Base-by-base conservation (phyloP, 2,113 vertebrate species). In the Pterocles burchelli region DNA sequence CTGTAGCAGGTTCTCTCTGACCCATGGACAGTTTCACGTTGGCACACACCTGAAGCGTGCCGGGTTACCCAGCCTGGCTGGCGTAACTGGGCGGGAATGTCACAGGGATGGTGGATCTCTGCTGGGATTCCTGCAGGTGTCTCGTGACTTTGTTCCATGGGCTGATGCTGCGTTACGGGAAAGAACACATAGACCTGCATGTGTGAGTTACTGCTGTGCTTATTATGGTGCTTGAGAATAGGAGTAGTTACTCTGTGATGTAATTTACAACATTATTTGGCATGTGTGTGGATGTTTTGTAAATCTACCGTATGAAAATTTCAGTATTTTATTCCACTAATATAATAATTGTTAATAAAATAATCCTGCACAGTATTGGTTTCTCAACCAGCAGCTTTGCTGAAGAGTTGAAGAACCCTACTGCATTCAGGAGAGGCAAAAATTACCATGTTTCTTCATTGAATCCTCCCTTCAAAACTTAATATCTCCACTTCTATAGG, bases 401-500 rank as follows among this genome's bases (percentile, higher is more conserved):
- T 59, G 62, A 31, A 46, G 10, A 43, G 6, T 55, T 78, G 31
- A 45, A 55, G 17, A 55, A 31, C 43, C 84, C 21, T 49, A 0
- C 5, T 68, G 55, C 33, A 3, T 70, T 75, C 36, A 25, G 49
- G 15, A 85, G 45, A 51, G 36, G 51, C 33, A 52, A 58, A 33
- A 52, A 4, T 15, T 22, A 17, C 36, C 5, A 3, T 7, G 15
- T 68, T 68, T 51, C 41, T 87, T 81, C 12, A 9, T 55, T 26
- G 45, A 46, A 63, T 48, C 75, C 17, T 52, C 15, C 21, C 20
- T 70, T 85, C 20, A 15, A 63, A 48, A 51, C 21, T 34, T 31
- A n/a, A 0, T 29, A 16, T 45, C 28, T n/a, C 36, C 8, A 26
- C 51, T 73, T 67, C 33, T 74, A 0, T n/a, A 28, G 52, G 38